These are phyloP conservation scores for Tridacna crocea DNA, from an alignment of 2,888 invertebrate genomes.

Conservation along the genomic window DNA sequence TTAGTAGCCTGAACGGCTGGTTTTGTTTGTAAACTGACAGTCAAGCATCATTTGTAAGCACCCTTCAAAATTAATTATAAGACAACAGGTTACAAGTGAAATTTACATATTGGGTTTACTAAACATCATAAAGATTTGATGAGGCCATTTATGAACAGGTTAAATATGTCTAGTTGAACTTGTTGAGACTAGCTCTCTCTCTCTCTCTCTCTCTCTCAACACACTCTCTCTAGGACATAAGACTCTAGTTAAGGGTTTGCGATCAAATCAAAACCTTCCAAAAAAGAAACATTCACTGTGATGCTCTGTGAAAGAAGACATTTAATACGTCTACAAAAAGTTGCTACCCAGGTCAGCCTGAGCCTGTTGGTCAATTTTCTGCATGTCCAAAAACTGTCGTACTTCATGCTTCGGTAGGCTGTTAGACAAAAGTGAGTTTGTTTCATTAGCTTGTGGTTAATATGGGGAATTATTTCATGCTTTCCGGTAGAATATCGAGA, in stretches of 20 bases:
- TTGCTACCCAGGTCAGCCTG: neutral
- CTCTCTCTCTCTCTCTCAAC: neutral
- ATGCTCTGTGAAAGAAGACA: too few relatives aligned
- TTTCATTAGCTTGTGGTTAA: too few relatives aligned
- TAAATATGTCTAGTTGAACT: neutral
- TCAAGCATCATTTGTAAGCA: constrained; percentile 8
- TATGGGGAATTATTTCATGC: too few relatives aligned
- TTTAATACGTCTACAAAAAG: neutral
- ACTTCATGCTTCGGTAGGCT: too few relatives aligned
- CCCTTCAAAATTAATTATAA: constrained; percentile 23
- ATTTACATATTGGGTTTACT: constrained; percentile 15
- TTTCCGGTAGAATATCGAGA: too few relatives aligned
- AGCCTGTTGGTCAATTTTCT: too few relatives aligned
- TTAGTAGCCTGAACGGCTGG: constrained; percentile 18
- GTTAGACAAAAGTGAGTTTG: too few relatives aligned
- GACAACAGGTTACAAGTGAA: constrained; percentile 24
- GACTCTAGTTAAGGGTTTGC: too few relatives aligned
- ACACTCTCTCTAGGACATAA: neutral
- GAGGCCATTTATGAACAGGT: neutral
- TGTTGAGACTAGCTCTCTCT: constrained; percentile 3
- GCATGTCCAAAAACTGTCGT: too few relatives aligned
- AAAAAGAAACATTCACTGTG: too few relatives aligned
- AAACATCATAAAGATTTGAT: constrained; percentile 20
- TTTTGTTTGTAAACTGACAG: constrained; percentile 11
- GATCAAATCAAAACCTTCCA: too few relatives aligned